Percentiles rank a stretch among this genome's conserved stretches.
Evolutionary conservation across 2,797 vertebrate species (phyloP).

Genomic region (Pogoniulus pusillus): DNA sequence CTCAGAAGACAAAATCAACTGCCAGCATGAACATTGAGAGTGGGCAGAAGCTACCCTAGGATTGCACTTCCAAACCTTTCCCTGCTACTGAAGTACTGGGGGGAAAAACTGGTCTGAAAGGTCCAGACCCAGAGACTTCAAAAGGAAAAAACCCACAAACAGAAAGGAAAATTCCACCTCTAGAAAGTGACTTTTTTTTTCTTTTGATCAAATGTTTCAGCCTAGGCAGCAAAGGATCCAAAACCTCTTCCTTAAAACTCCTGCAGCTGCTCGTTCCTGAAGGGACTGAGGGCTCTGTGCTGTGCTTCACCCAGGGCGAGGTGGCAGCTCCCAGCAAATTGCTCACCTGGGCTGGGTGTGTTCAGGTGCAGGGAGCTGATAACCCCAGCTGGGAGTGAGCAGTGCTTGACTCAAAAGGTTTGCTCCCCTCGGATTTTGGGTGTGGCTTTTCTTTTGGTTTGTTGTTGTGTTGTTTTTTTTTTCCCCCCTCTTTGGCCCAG

Average conservation of each 20-base stretch:
- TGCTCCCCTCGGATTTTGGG: neutral
- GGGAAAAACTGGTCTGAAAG: neutral
- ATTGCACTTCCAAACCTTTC: constrained; percentile 54
- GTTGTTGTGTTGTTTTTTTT: neutral
- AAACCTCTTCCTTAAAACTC: neutral
- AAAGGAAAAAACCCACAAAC: neutral
- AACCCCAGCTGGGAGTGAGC: neutral
- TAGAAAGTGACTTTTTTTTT: neutral
- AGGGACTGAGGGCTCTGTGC: neutral
- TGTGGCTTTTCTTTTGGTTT: no score
- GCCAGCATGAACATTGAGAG: constrained; percentile 73
- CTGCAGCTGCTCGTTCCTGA: neutral
- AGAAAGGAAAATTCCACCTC: neutral
- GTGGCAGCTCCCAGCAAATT: neutral
- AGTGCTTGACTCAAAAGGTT: neutral
- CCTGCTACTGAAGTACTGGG: neutral
- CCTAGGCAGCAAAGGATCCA: neutral
- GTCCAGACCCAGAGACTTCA: neutral
- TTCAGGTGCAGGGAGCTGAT: neutral
- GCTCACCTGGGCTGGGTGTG: neutral
- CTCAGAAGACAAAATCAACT: constrained; percentile 72
- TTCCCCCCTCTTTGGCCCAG: neutral
- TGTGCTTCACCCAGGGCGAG: neutral
- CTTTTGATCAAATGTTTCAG: neutral
- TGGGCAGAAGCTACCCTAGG: neutral